These are phyloP conservation scores for Microctenopoma lineatum DNA, from an alignment of 2,797 vertebrate genomes.

Conservation along the genomic window DNA sequence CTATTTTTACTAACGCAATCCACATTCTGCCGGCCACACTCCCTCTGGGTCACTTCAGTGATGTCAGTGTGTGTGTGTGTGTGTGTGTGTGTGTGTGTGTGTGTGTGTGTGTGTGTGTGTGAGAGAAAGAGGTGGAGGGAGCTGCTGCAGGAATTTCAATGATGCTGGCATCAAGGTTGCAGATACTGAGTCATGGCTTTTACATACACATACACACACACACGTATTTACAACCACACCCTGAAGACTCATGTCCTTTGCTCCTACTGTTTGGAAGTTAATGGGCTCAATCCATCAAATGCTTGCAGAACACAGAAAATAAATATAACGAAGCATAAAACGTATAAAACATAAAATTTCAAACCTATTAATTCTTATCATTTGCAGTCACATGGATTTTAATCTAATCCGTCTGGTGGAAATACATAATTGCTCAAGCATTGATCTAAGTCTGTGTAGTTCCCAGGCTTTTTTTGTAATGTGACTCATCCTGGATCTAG, in stretches of 20 bases:
- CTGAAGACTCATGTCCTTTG: conserved; percentile 29
- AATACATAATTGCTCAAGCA: not conserved
- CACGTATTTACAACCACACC: conserved; percentile 22
- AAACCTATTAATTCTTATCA: not conserved
- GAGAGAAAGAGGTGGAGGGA: conserved; percentile 8
- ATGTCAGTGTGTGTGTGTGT: conserved; percentile 23
- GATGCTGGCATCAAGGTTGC: conserved; percentile 45
- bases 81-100: conserved; percentile 15
- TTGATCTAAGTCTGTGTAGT: not conserved
- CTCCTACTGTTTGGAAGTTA: not conserved
- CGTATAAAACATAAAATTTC: too few species aligned
- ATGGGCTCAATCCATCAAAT: too few species aligned
- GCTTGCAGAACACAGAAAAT: too few species aligned
- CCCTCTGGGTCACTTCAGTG: conserved; percentile 51
- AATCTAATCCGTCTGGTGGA: not conserved
- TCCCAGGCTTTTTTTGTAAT: not conserved
- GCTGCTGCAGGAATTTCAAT: conserved; percentile 26
- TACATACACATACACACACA: conserved; percentile 7
- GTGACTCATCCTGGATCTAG: conserved; percentile 11
- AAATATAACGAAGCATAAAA: too few species aligned
- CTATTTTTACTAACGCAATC: conserved; percentile 71
- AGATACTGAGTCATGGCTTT: conserved; percentile 52
- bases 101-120: conserved; percentile 1
- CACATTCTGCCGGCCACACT: conserved; percentile 62
- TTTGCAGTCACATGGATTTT: conserved; percentile 1